phyloP scores from a whole-genome alignment of 2,797 vertebrate species.

The Leucoraja ocellata region DNA sequence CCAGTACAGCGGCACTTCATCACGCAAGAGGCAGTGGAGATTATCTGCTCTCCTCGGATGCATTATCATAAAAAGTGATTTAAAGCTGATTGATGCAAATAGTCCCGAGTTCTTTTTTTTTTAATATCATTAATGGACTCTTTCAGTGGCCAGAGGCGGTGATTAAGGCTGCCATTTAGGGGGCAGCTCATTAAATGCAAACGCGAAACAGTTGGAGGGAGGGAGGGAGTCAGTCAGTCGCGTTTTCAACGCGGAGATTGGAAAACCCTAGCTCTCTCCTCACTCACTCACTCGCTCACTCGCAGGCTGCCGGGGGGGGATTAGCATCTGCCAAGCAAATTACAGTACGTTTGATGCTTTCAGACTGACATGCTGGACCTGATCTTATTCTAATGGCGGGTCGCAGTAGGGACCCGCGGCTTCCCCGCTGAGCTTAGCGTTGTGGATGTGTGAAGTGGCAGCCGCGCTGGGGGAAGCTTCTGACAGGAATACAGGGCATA shows the following conservation, averaged over 20 bases:
- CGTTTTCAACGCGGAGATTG: slow-evolving; percentile 49
- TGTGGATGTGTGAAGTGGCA: slow-evolving; percentile 64
- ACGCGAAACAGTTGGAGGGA: slow-evolving; percentile 69
- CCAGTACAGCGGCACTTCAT: slow-evolving; percentile 68
- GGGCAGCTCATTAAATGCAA: slow-evolving; percentile 92
- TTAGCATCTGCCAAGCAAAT: slow-evolving; percentile 63
- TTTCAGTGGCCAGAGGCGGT: slow-evolving; percentile 96
- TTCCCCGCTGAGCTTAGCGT: slow-evolving; percentile 75
- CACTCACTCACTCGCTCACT: background rate
- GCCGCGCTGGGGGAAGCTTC: slow-evolving; percentile 62
- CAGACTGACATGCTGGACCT: slow-evolving; percentile 61
- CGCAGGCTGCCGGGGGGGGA: slow-evolving; percentile 40
- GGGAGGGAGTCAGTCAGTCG: too few species aligned
- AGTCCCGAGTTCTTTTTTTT: slow-evolving; percentile 87
- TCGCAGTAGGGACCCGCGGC: slow-evolving; percentile 60
- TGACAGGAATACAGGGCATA: slow-evolving; percentile 66
- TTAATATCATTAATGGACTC: slow-evolving; percentile 85
- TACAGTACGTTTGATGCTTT: slow-evolving; percentile 61
- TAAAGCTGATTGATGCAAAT: slow-evolving; percentile 99
- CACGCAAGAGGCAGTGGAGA: slow-evolving; percentile 85
- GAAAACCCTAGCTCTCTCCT: slow-evolving; percentile 39
- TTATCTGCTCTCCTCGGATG: slow-evolving; percentile 76
- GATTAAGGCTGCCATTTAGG: slow-evolving; percentile 99
- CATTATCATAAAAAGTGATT: slow-evolving; percentile 99
- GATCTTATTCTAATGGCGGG: slow-evolving; percentile 67